Evolutionary conservation across 2,888 invertebrate species (phyloP).

Genomic region (Miltochrista miniata): DNA sequence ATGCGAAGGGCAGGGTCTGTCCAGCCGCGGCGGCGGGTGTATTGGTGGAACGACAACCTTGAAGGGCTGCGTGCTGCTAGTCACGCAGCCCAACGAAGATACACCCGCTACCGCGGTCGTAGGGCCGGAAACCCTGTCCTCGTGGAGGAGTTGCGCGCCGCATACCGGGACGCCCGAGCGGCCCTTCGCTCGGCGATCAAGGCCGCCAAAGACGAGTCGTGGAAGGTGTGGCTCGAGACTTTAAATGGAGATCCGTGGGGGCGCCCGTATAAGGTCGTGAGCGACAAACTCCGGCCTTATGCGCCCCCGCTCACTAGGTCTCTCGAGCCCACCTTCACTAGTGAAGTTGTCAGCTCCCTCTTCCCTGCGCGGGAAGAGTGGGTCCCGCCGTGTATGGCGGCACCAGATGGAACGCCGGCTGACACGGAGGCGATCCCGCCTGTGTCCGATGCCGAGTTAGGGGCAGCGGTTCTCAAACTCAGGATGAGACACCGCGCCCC

Average conservation of each 20-base stretch:
- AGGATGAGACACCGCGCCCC: not conserved
- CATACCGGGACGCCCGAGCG: not conserved
- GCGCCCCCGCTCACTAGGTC: conserved; percentile 4
- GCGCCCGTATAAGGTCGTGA: conserved; percentile 15
- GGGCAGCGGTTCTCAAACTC: not conserved
- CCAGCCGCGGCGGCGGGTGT: not conserved
- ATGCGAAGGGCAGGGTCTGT: not conserved
- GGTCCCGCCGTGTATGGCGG: too few species aligned
- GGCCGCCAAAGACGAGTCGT: not conserved
- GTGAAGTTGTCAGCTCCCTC: not conserved
- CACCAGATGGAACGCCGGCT: not conserved
- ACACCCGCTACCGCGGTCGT: not conserved
- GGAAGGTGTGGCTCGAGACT: not conserved
- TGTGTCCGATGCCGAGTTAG: not conserved
- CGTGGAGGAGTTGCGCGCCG: not conserved
- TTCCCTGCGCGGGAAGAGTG: too few species aligned
- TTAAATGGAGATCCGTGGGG: conserved; percentile 17
- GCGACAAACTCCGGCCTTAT: conserved; percentile 10
- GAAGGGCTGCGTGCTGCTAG: not conserved
- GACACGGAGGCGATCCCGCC: not conserved
- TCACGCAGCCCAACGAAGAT: not conserved
- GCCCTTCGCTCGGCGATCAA: not conserved
- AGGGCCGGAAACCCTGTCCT: not conserved
- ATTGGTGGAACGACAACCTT: not conserved
- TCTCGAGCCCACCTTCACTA: conserved; percentile 1